A percentile compares a stretch with the other conserved stretches of the same genome.
Conservation (phyloP, 2,797 vertebrate genomes). For the Clarias fuscus region DNA sequence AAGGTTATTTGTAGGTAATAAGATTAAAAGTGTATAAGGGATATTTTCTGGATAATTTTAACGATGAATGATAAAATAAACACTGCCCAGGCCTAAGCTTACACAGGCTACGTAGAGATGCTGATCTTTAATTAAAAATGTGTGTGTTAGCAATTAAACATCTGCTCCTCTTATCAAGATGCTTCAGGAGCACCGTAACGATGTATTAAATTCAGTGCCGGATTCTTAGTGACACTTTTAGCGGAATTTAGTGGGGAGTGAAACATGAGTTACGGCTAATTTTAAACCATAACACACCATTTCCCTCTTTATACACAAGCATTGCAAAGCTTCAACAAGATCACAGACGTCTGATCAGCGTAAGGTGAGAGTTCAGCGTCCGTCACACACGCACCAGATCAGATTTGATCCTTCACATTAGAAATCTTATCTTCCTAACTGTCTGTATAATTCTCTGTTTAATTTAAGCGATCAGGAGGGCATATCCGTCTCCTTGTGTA, state of each 20-base stretch:
- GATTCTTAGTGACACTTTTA: background rate
- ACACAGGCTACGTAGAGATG: background rate
- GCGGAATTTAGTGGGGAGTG: background rate
- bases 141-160: background rate
- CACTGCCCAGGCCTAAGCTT: background rate
- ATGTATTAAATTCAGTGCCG: background rate
- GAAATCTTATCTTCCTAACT: background rate
- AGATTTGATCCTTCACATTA: background rate
- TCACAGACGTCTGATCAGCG: background rate
- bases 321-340: background rate
- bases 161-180: background rate
- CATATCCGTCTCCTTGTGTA: background rate
- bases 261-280: slow-evolving; percentile 9
- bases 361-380: background rate
- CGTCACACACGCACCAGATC: background rate
- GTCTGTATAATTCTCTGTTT: background rate
- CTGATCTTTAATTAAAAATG: background rate
- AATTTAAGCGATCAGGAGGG: background rate
- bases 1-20: background rate
- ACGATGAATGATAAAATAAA: background rate
- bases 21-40: background rate
- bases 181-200: background rate
- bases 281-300: slow-evolving; percentile 16
- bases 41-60: background rate
- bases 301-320: background rate